Conservation (phyloP, 2,797 vertebrate genomes). For the Malurus leucopterus region DNA sequence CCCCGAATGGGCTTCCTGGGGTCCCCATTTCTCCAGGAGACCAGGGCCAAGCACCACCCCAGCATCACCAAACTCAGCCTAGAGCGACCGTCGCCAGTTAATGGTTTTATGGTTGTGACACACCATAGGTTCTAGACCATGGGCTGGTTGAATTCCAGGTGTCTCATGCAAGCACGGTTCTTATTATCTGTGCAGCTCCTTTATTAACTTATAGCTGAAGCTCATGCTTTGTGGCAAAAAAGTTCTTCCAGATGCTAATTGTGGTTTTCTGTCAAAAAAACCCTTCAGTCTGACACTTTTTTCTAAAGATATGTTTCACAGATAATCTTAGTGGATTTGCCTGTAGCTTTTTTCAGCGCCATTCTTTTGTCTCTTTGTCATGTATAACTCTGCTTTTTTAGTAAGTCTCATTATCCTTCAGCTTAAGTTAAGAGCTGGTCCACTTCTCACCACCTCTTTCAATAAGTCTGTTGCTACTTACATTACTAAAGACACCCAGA, state of each 20-base stretch:
- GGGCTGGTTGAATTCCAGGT: neutral
- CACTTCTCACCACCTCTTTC: neutral
- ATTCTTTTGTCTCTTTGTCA: neutral
- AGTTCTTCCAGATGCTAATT: neutral
- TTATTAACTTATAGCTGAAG: neutral
- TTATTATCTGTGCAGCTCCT: neutral
- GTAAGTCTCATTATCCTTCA: neutral
- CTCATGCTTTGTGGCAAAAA: neutral
- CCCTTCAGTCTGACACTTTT: neutral
- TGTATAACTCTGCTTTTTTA: neutral
- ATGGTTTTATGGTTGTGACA: neutral
- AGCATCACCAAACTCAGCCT: neutral
- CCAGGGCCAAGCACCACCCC: neutral
- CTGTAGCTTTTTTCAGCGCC: neutral
- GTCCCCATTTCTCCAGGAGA: neutral
- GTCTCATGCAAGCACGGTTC: neutral
- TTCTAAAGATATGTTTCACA: neutral
- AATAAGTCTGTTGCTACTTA: neutral
- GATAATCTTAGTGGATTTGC: neutral
- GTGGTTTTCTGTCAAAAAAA: neutral
- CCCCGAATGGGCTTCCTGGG: accelerated
- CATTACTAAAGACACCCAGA: neutral
- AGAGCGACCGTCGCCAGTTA: neutral
- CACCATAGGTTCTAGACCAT: neutral
- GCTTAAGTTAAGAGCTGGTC: neutral